phyloP scores from a whole-genome alignment of 2,888 invertebrate species.

The Tuberolachnus salignus region DNA sequence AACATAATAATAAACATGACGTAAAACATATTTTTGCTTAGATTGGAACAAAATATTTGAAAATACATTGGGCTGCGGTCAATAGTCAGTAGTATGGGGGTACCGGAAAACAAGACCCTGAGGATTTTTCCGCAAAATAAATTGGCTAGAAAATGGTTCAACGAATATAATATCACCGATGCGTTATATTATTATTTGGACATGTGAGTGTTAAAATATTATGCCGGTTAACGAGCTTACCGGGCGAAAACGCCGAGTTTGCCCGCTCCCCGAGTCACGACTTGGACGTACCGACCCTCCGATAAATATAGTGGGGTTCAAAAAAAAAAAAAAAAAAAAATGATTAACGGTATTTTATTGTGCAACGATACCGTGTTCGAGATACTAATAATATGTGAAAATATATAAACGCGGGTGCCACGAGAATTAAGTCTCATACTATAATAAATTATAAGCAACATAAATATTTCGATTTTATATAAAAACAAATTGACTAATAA shows the following conservation, averaged over 20 bases:
- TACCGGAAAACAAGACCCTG: not conserved
- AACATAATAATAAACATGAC: too few relatives aligned
- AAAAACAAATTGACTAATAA: too few relatives aligned
- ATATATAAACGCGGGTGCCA: not conserved
- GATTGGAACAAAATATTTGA: too few relatives aligned
- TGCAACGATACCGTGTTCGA: slow-evolving; percentile 3
- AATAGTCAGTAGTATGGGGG: too few relatives aligned
- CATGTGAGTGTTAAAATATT: not conserved
- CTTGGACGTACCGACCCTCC: not conserved
- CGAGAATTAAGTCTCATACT: not conserved
- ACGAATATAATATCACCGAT: not conserved
- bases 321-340: too few relatives aligned
- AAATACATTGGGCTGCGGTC: too few relatives aligned
- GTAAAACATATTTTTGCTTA: too few relatives aligned
- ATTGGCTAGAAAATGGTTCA: not conserved
- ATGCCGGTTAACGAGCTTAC: not conserved
- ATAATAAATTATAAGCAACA: not conserved
- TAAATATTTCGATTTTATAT: too few relatives aligned
- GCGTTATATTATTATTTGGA: too few relatives aligned
- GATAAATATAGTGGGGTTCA: not conserved
- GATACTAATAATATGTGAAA: not conserved
- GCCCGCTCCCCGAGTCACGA: not conserved
- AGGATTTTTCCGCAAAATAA: too few relatives aligned
- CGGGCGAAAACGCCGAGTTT: not conserved
- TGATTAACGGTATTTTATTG: slow-evolving; percentile 31